phyloP scores from a whole-genome alignment of 2,888 invertebrate species.

The Papilio protenor region DNA sequence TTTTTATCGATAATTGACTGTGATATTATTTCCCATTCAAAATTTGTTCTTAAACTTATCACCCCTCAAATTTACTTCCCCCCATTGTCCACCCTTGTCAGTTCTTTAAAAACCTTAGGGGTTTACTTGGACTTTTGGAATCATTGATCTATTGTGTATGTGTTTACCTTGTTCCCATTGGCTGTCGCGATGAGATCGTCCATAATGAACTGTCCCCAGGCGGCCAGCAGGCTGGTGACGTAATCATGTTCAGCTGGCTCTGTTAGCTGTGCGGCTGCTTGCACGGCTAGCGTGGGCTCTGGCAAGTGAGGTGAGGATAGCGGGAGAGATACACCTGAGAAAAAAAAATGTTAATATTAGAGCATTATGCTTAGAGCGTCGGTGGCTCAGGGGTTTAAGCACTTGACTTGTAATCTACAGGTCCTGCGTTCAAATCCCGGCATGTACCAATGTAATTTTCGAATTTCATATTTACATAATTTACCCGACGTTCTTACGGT shows the following conservation, averaged over 20 bases:
- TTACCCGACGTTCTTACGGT: too few relatives aligned
- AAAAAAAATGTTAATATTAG: slow-evolving; percentile 15
- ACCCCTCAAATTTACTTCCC: neutral
- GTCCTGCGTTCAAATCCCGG: too few relatives aligned
- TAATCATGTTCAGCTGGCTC: slow-evolving; percentile 87
- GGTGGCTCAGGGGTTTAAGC: too few relatives aligned
- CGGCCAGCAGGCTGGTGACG: slow-evolving; percentile 90
- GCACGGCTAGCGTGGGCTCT: slow-evolving; percentile 84
- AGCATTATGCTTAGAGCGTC: neutral
- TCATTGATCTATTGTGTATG: neutral
- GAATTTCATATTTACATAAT: too few relatives aligned
- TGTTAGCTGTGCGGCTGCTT: slow-evolving; percentile 82
- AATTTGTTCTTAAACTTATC: neutral
- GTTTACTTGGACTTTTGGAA: neutral
- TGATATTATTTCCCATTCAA: neutral
- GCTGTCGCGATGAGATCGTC: slow-evolving; percentile 89
- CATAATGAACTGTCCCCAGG: slow-evolving; percentile 91
- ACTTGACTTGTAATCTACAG: too few relatives aligned
- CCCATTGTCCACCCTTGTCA: neutral
- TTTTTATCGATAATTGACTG: neutral
- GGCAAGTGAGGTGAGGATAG: slow-evolving; percentile 85
- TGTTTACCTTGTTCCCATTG: slow-evolving; percentile 79
- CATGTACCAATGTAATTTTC: too few relatives aligned
- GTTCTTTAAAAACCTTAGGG: neutral
- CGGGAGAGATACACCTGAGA: slow-evolving; percentile 71